phyloP scores from a whole-genome alignment of 2,113 vertebrate genomes.

The Tychaedon coryphoeus region DNA sequence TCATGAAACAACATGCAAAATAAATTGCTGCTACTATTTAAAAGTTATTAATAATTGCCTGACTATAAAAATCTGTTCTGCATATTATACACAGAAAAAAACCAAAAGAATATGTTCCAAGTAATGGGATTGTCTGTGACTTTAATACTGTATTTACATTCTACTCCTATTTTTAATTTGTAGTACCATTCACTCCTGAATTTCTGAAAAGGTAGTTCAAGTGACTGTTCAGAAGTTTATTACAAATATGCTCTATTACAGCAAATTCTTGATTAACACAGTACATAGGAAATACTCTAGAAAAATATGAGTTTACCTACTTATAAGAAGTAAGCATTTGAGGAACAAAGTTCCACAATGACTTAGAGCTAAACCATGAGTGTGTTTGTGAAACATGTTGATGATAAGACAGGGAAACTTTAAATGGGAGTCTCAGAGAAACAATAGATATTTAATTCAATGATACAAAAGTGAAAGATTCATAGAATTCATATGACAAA shows the following conservation, averaged over 20 bases:
- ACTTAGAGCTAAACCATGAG: accelerated
- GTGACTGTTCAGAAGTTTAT: background rate
- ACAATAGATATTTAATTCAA: background rate
- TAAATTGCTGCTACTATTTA: background rate
- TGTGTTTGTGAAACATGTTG: background rate
- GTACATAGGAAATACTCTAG: background rate
- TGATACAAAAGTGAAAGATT: background rate
- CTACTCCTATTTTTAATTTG: background rate
- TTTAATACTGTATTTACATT: background rate
- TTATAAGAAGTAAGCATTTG: background rate
- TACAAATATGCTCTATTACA: background rate
- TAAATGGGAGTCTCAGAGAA: background rate
- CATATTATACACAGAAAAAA: background rate
- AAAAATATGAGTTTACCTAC: background rate
- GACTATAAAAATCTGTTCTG: background rate
- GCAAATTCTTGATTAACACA: background rate
- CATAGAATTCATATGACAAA: background rate
- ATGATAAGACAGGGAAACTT: background rate
- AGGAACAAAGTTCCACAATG: background rate
- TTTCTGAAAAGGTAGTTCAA: background rate
- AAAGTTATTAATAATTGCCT: background rate
- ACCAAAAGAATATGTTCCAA: background rate
- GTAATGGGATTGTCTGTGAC: background rate
- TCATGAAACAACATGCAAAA: background rate
- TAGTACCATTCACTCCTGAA: background rate